These are phyloP conservation scores for Noctuana brunneofusca DNA, from an alignment of 2,888 invertebrate genomes.

Conservation along the genomic window DNA sequence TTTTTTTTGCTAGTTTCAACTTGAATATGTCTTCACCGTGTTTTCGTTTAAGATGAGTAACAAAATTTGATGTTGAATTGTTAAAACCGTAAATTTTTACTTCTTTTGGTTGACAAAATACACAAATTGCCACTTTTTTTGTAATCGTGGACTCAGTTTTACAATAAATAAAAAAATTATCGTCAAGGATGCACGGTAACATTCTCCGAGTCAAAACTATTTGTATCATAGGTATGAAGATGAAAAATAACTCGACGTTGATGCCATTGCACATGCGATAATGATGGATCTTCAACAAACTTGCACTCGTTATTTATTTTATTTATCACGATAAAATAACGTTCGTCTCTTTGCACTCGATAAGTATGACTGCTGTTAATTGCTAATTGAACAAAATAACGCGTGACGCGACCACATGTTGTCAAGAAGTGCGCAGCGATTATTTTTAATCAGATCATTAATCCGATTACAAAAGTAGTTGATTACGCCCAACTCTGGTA, in stretches of 20 bases:
- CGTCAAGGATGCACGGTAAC: conserved; percentile 9
- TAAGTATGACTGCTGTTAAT: background rate
- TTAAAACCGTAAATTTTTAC: conserved; percentile 33
- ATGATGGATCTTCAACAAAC: background rate
- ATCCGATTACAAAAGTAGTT: conserved; percentile 17
- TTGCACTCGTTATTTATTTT: no score
- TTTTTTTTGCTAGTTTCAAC: conserved; percentile 12
- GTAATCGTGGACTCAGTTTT: conserved; percentile 27
- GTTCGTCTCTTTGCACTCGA: background rate
- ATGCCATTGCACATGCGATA: background rate
- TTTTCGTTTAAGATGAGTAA: conserved; percentile 35
- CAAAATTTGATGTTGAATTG: conserved; percentile 35
- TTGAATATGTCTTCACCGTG: conserved; percentile 27
- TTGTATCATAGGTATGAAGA: no score
- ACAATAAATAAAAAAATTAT: conserved; percentile 16
- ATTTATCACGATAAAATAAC: background rate
- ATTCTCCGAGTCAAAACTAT: background rate
- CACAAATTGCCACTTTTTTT: conserved; percentile 25
- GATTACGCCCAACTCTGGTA: background rate
- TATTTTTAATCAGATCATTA: background rate
- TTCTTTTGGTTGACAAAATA: conserved; percentile 29
- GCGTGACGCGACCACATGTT: background rate
- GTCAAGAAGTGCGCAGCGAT: background rate
- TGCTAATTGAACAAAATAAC: no score
- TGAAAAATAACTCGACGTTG: background rate